These are phyloP conservation scores for Metallyticus violacea DNA, from an alignment of 2,888 invertebrate genomes.

Conservation along the genomic window DNA sequence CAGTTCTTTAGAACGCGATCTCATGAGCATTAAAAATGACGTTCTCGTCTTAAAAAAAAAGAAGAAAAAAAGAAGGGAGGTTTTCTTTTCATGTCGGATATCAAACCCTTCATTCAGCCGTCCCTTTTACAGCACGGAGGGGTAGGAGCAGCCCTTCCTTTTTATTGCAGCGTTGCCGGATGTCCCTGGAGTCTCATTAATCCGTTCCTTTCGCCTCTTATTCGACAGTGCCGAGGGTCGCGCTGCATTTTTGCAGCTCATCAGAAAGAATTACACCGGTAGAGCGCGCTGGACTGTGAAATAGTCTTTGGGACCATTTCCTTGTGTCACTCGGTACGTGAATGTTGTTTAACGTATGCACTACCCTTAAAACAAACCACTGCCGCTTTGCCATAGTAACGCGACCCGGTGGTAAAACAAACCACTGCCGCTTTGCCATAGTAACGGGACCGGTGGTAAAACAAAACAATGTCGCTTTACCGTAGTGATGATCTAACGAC, in stretches of 20 bases:
- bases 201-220: not conserved
- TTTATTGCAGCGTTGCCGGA: not conserved
- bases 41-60: not conserved
- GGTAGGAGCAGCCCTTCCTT: not conserved
- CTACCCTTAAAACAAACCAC: not conserved
- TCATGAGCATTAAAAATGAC: not conserved
- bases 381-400: not conserved
- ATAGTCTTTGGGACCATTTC: constrained; percentile 6
- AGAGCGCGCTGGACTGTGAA: constrained; percentile 21
- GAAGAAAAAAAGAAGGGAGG: not conserved
- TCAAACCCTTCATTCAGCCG: not conserved
- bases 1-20: not conserved
- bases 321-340: too few species aligned
- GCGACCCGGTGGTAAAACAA: too few species aligned
- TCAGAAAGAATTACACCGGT: constrained; percentile 31
- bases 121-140: too few species aligned
- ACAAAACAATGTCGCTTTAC: not conserved
- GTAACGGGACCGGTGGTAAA: not conserved
- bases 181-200: constrained; percentile 23
- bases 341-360: not conserved
- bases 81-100: not conserved
- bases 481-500: not conserved
- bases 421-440: not conserved
- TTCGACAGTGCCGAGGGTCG: not conserved
- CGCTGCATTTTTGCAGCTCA: constrained; percentile 31